Evolutionary conservation across 2,888 invertebrate species (phyloP).

Genomic region (Cancer borealis): DNA sequence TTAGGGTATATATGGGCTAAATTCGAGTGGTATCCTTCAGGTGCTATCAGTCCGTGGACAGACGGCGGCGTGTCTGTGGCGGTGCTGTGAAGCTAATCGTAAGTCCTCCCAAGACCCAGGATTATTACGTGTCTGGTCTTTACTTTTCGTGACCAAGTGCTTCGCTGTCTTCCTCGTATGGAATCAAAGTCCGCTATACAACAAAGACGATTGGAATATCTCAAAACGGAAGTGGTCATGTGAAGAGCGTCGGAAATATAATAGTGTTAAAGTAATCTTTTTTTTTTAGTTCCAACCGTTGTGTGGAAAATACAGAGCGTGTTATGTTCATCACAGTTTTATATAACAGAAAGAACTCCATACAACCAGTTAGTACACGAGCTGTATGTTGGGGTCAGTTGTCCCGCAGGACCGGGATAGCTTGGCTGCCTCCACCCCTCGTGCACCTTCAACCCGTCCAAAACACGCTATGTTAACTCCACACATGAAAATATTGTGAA

Average conservation of each 20-base stretch:
- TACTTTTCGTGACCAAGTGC: not conserved
- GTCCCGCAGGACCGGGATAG: not conserved
- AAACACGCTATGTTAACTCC: not conserved
- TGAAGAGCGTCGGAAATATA: not conserved
- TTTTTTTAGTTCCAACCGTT: not conserved
- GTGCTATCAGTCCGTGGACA: slow-evolving; percentile 36
- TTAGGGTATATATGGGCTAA: slow-evolving; percentile 55
- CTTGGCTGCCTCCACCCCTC: not conserved
- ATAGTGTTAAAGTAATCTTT: not conserved
- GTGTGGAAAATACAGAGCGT: not conserved
- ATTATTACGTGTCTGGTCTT: not conserved
- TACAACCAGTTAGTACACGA: not conserved
- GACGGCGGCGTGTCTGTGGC: slow-evolving; percentile 48
- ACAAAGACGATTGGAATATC: not conserved
- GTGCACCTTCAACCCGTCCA: not conserved
- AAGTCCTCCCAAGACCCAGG: slow-evolving; percentile 35
- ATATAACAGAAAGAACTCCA: not conserved
- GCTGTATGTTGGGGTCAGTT: not conserved
- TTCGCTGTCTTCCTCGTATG: not conserved
- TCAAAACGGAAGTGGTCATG: not conserved
- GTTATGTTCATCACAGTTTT: not conserved
- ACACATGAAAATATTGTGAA: not conserved
- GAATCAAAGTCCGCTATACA: not conserved
- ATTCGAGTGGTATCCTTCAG: slow-evolving; percentile 47
- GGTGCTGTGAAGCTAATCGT: slow-evolving; percentile 52